These are phyloP conservation scores for Conger conger DNA, from an alignment of 2,113 vertebrate genomes.

Conservation along the genomic window DNA sequence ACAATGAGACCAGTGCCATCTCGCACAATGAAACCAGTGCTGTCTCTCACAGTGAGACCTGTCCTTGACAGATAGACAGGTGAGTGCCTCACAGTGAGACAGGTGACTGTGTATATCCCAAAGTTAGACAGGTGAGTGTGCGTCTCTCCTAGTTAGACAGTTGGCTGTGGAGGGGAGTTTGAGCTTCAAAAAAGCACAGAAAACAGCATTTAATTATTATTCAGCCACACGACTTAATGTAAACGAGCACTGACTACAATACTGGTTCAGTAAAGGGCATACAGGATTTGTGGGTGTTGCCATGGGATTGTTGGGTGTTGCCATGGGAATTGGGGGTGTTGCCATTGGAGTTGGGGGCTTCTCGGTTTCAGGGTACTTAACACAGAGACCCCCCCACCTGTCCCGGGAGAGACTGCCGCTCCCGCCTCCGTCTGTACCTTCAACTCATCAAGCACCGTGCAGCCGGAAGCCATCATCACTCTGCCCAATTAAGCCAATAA, in stretches of 20 bases:
- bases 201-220: no score
- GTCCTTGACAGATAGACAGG: no score
- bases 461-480: conserved; percentile 55
- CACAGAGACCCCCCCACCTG: background rate
- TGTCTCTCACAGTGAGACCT: no score
- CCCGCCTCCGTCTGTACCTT: conserved; percentile 37
- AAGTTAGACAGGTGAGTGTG: no score
- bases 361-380: conserved; percentile 3
- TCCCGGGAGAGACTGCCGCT: conserved; percentile 34
- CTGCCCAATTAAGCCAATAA: conserved; percentile 56
- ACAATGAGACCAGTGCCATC: no score
- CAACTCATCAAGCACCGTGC: conserved; percentile 41
- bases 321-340: background rate
- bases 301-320: no score
- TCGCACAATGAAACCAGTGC: no score
- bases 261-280: background rate
- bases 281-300: background rate
- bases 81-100: no score
- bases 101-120: no score
- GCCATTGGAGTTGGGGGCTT: background rate
- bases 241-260: background rate
- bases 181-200: no score
- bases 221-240: background rate
- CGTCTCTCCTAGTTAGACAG: no score
- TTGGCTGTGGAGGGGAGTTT: no score